These are phyloP conservation scores for Drosophila formosana DNA, from an alignment of 2,888 invertebrate species.

Conservation along the genomic window DNA sequence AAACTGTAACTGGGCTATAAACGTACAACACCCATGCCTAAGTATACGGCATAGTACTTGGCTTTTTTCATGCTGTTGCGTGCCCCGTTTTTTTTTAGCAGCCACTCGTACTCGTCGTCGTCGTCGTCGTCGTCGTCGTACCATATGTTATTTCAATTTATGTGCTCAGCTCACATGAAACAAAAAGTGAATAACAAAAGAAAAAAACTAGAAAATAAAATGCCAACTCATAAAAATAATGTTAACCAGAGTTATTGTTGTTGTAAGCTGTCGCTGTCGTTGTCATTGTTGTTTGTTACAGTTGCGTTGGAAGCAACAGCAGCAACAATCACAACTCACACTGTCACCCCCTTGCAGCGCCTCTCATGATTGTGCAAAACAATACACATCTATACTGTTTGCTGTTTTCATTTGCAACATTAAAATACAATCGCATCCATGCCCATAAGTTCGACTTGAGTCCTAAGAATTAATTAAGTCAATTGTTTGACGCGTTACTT, in stretches of 20 bases:
- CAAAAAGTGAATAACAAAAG: constrained; percentile 12
- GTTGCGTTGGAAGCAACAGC: constrained; percentile 47
- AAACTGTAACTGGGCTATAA: constrained; percentile 16
- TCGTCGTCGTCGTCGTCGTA: constrained; percentile 19
- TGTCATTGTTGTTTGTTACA: constrained; percentile 63
- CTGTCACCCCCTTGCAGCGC: not conserved
- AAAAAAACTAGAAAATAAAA: constrained; percentile 48
- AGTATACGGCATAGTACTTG: constrained; percentile 19
- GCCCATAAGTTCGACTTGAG: constrained; percentile 3
- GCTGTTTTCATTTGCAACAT: constrained; percentile 22
- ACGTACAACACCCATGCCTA: constrained; percentile 35
- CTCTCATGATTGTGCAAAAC: constrained; percentile 57
- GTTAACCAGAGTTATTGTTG: constrained; percentile 53
- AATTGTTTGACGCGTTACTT: constrained; percentile 21
- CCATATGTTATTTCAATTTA: constrained; percentile 60
- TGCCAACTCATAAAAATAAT: constrained; percentile 71
- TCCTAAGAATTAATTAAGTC: constrained; percentile 27
- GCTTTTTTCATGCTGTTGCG: constrained; percentile 54
- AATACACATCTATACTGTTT: constrained; percentile 22
- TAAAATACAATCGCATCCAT: constrained; percentile 19
- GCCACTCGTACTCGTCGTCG: constrained; percentile 15
- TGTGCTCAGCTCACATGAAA: constrained; percentile 44
- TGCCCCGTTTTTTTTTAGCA: constrained; percentile 46
- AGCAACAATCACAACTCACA: constrained; percentile 32
- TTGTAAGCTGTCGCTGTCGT: constrained; percentile 11